Conservation (phyloP, 2,797 vertebrate species). For the Takifugu rubripes region DNA sequence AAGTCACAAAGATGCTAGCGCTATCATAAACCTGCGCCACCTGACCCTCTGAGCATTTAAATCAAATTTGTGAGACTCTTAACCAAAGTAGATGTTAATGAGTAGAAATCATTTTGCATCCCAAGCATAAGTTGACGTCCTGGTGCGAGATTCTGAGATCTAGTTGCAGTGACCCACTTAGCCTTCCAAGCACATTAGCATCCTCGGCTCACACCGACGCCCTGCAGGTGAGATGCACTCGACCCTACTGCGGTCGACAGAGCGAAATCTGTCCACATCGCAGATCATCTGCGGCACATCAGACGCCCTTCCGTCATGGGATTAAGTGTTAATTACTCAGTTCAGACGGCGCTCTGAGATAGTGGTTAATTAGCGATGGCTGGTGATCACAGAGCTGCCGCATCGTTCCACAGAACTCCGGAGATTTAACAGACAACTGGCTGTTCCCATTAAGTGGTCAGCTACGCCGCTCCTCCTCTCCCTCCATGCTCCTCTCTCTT, state of each 20-base stretch:
- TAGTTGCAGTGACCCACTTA: conserved; percentile 62
- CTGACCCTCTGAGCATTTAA: conserved; percentile 8
- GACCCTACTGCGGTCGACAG: conserved; percentile 22
- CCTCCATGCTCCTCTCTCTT: conserved; percentile 15
- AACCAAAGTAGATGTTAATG: conserved; percentile 36
- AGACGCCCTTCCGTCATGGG: conserved; percentile 26
- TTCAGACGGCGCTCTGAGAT: conserved; percentile 52
- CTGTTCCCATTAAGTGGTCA: conserved; percentile 27
- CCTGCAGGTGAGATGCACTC: conserved; percentile 6
- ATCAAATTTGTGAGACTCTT: conserved; percentile 23
- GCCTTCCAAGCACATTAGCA: conserved; percentile 37
- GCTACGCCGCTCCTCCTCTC: background rate
- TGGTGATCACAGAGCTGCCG: conserved; percentile 17
- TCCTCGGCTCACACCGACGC: conserved; percentile 21
- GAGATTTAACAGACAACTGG: conserved; percentile 16
- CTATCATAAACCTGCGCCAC: background rate
- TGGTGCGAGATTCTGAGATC: conserved; percentile 40
- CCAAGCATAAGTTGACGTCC: conserved; percentile 40
- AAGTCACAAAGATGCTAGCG: background rate
- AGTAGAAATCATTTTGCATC: conserved; percentile 41
- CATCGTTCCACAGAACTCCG: conserved; percentile 11
- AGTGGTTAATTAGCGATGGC: conserved; percentile 32
- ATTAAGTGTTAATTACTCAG: conserved; percentile 46
- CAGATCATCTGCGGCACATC: conserved; percentile 31
- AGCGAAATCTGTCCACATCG: conserved; percentile 22